These are phyloP conservation scores for Phrynocephalus versicolor DNA, from an alignment of 2,113 vertebrate species.

Conservation along the genomic window DNA sequence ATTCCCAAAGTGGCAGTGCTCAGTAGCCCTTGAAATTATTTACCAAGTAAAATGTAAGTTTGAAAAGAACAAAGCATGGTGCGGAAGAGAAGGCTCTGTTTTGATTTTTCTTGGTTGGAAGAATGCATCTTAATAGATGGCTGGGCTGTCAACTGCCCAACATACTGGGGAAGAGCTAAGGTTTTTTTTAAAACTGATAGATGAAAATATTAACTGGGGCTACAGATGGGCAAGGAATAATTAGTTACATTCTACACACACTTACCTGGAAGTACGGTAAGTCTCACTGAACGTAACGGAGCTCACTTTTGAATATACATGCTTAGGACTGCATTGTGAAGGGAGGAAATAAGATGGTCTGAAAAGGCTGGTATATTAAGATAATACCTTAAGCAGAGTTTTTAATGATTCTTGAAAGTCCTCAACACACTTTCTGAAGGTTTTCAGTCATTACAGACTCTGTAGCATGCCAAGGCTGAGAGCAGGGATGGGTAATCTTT, in stretches of 20 bases:
- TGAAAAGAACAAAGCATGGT: constrained; percentile 56
- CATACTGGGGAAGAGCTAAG: constrained; percentile 53
- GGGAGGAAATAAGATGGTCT: constrained; percentile 22
- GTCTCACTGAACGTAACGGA: background rate
- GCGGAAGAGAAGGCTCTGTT: constrained; percentile 29
- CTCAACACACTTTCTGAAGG: too few species aligned
- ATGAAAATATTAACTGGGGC: constrained; percentile 55
- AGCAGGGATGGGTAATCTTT: too few species aligned
- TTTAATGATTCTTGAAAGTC: background rate
- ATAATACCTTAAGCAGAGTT: too few species aligned
- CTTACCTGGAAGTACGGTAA: background rate
- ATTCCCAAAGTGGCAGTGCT: constrained; percentile 62
- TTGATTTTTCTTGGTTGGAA: constrained; percentile 60
- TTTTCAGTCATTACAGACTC: too few species aligned
- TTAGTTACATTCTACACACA: background rate
- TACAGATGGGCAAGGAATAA: constrained; percentile 50
- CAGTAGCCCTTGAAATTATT: constrained; percentile 75
- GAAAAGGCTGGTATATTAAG: background rate
- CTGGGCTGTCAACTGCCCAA: constrained; percentile 55
- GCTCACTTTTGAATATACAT: background rate
- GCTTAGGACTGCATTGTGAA: background rate
- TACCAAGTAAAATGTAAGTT: constrained; percentile 66
- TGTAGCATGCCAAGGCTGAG: too few species aligned
- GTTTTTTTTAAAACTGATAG: constrained; percentile 36
- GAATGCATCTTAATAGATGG: constrained; percentile 62